Evolutionary conservation across 2,113 vertebrate genomes (phyloP), one percentile per base, ranked within the genome.

Genomic region (Thalassarche chlororhynchos): DNA sequence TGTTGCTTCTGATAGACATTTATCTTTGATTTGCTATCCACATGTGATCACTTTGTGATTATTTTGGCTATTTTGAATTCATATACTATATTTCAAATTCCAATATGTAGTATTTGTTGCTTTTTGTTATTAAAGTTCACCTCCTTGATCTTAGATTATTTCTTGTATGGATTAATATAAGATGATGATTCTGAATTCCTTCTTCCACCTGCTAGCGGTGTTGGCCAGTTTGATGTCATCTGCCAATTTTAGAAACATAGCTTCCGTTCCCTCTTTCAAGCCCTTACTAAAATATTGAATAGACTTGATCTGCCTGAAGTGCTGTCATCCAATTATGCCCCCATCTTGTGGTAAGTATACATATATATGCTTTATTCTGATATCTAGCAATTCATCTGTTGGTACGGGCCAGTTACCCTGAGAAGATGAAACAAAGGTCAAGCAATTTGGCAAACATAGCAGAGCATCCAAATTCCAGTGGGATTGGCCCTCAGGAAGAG

Each of bases 1-100:
- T 24, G 5, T 55, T 55, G 62, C 24, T 76, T 4, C 0, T 1
- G 54, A 31, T 2, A 38, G 20, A 31, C 4, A 4, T 17, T 29
- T 10, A 29, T 21, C 23, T 85, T 36, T 44, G 29, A 18, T 78
- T 65, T 52, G 52, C 36, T 52, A 10, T 23, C 23, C 17, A 15
- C 34, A 10, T 4, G 16, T 32, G 8, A 36, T 34, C 46, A 10
- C 25, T 16, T 71, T 14, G 26, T 61, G 21, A 34, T 46, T 28
- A 23, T 46, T 74, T 62, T 32, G 68, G 14, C 26, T 49, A 29
- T 20, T 81, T 69, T 34, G 4, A 44, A 76, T 44, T 65, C 3
- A 23, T 17, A 34, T 2, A 23, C 18, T 40, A 25, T 57, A 65
- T 40, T 83, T 83, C 52, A 76, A 60, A 62, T 57, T 49, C 31